Evolutionary conservation across 2,888 invertebrate genomes (phyloP), one percentile per base, ranked within the genome.

Genomic region (Dynastes grantii): DNA sequence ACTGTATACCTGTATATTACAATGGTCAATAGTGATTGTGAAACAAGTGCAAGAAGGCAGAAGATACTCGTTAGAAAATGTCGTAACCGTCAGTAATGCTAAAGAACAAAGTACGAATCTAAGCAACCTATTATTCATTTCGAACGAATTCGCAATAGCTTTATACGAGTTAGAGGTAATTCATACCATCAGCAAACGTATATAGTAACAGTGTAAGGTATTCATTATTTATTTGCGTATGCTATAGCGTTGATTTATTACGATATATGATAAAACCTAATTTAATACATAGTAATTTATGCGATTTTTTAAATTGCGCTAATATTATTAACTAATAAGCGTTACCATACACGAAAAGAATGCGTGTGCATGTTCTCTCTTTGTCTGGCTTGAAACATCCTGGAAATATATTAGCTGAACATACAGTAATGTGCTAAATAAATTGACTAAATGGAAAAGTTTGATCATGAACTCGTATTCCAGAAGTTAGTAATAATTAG

Each of bases 381-480:
- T 45, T 45, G 11, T 45, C 55, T 22, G 16, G 13, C 55, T 58
- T 16, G 55, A 6, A 27, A 58, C 22, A 80, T 80, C 78, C 79
- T 78, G 81, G 82, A 84, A 84, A 83, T 81, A 85, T 22, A 8
- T 2, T 11, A 8, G 45, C 8, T 45, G 2, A 8, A 8, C 8
- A 0, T 45, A 45, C 45, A 45, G 45, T 11, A 8, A 45, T 11
- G 11, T 45, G 45, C 45, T 8, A 45, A 45, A 8, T 45, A 45
- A 45, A 11, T 45, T 55, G 16, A 6, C 22, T 16, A 13, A 55
- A 0, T 2, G 22, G 5, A 55, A 6, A n/a, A 16, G 4, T 6
- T 22, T 8, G 55, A 55, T 16, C 3, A 22, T 0, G 13, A 16
- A 55, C 11, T 0, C 8, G 2, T 22, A 55, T 55, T 2, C 8